Percentiles rank a stretch among this genome's conserved stretches.
Conservation (phyloP, 2,113 vertebrate genomes). For the Aspiorhynchus laticeps region DNA sequence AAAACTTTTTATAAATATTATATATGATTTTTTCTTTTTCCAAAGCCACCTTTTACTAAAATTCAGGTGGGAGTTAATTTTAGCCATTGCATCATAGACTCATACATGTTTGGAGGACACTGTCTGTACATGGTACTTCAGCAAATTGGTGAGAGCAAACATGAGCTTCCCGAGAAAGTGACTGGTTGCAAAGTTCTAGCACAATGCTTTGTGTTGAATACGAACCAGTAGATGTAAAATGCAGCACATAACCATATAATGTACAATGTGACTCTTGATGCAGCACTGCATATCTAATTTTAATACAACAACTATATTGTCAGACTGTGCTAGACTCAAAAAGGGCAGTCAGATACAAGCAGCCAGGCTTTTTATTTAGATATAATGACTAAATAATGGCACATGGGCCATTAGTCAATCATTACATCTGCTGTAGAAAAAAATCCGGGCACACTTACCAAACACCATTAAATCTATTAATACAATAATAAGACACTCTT, state of each 20-base stretch:
- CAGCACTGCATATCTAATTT: neutral
- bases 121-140: neutral
- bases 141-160: neutral
- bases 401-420: slow-evolving; percentile 1
- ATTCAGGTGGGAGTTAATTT: too few relatives aligned
- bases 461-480: neutral
- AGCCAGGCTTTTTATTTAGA: neutral
- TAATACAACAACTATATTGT: neutral
- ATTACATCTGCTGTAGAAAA: neutral
- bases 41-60: neutral
- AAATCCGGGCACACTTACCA: neutral
- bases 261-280: neutral
- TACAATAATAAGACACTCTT: neutral
- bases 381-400: neutral
- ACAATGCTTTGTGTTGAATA: neutral
- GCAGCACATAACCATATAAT: slow-evolving; percentile 1
- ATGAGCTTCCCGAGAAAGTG: neutral
- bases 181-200: neutral
- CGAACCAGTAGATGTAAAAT: neutral
- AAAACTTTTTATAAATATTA: too few relatives aligned
- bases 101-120: neutral
- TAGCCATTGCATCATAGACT: neutral
- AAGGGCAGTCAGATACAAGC: neutral
- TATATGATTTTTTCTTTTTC: too few relatives aligned
- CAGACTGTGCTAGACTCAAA: neutral